Base-by-base conservation (phyloP, 1,140 invertebrate genomes). In the Subanguina moxae region DNA sequence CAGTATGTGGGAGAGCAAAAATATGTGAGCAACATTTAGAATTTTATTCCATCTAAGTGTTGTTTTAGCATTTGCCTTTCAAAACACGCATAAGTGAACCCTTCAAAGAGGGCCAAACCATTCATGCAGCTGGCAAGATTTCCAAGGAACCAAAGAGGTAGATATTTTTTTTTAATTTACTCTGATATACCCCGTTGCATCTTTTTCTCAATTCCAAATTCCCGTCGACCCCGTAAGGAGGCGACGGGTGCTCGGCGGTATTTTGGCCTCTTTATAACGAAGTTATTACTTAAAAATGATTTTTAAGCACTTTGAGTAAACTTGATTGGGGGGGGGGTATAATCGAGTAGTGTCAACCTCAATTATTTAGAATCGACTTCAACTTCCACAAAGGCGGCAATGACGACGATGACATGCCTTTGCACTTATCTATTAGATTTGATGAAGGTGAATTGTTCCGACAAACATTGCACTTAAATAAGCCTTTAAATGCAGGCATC, bases 361-460 rank as follows among this genome's bases (percentile, higher is more conserved):
- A n/a, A n/a, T n/a, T n/a, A n/a, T 70, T 62, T 38, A 80, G 77
- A 56, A 74, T 82, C 30, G 77, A 82, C 61, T 76, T 82, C 62
- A 82, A 82, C 68, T 82, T 82, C 70, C 81, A 82, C 72, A 80
- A 77, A 42, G 80, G 80, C 38, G 73, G 64, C 7, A 69, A 56
- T 17, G 77, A 82, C 48, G 74, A 75, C 17, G 75, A 76, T 15
- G 80, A 82, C 57, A 70, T 82, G 62, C 80, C 80, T 25, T 70
- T 82, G 7, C 80, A 82, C 61, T 79, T 82, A 56, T 80, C 76
- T 8, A 82, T 82, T 57, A 68, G 80, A 21, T 82, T 80, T 46
- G 80, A 82, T 58, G 80, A 82, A 65, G 80, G 65, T 67, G 64
- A 69, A 7, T 52, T 52, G 3, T 61, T 7, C 28, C 1, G n/a